phyloP scores from a whole-genome alignment of 2,797 vertebrate genomes.

The Sebastes melanostomus region DNA sequence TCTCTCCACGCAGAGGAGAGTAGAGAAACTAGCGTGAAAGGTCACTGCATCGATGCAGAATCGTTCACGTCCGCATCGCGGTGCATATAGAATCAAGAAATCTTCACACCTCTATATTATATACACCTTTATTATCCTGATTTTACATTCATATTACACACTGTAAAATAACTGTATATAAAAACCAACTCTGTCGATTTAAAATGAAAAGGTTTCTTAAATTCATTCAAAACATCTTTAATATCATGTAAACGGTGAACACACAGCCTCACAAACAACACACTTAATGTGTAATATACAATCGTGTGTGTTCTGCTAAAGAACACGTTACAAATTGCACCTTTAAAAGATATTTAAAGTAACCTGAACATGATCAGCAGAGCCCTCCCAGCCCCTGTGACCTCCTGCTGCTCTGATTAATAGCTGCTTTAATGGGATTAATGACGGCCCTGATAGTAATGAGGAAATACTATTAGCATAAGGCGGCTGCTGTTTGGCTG shows the following conservation, averaged over 20 bases:
- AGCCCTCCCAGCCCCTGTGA: not conserved
- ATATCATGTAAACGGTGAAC: not conserved
- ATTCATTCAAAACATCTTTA: accelerated
- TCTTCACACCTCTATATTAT: not conserved
- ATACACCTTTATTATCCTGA: not conserved
- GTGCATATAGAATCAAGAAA: too few species aligned
- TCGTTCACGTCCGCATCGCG: too few species aligned
- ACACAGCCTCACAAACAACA: not conserved
- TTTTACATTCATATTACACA: not conserved
- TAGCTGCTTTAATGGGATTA: constrained; percentile 21
- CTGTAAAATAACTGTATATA: not conserved
- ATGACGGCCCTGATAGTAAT: constrained; percentile 2
- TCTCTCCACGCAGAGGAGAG: too few species aligned
- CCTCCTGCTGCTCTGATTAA: constrained; percentile 12
- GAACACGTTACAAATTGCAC: not conserved
- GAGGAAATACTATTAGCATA: constrained; percentile 32
- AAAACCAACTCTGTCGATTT: not conserved
- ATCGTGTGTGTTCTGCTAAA: not conserved
- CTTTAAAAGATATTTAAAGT: not conserved
- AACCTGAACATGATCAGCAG: not conserved
- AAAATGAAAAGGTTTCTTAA: not conserved
- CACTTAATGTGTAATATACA: not conserved
- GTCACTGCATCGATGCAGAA: too few species aligned
- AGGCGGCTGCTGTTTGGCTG: not conserved
- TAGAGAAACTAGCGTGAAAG: too few species aligned